phyloP scores from a whole-genome alignment of 1,140 invertebrate species.

The Drosophila lacteicornis region DNA sequence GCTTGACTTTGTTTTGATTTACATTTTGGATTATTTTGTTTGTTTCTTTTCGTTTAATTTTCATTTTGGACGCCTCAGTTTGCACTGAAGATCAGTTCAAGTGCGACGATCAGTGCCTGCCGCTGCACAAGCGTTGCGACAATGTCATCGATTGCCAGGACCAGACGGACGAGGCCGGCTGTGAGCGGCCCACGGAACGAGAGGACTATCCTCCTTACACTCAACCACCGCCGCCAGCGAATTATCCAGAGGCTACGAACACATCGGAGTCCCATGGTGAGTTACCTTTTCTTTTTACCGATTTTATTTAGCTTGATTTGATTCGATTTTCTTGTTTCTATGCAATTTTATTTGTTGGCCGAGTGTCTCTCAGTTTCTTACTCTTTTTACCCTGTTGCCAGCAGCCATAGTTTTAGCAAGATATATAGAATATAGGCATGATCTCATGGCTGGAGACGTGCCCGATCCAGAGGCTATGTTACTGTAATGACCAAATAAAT shows the following conservation, averaged over 20 bases:
- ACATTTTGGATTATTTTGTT: conserved; percentile 15
- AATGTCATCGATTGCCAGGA: conserved; percentile 84
- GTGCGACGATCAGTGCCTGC: conserved; percentile 86
- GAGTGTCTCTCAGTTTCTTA: not conserved
- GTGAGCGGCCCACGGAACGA: conserved; percentile 55
- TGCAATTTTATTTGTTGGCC: not conserved
- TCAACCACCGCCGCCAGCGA: no score
- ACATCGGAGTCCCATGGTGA: not conserved
- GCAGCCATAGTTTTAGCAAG: not conserved
- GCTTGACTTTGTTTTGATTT: conserved; percentile 26
- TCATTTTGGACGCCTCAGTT: conserved; percentile 55
- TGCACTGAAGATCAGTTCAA: conserved; percentile 88
- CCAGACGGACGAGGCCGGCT: conserved; percentile 87
- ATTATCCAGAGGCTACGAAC: no score
- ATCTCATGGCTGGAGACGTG: conserved; percentile 32
- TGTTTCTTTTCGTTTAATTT: conserved; percentile 19
- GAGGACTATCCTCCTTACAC: no score
- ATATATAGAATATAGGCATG: not conserved
- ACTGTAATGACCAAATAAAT: conserved; percentile 40
- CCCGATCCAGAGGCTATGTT: conserved; percentile 9
- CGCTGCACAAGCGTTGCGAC: conserved; percentile 85
- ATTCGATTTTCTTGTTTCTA: not conserved
- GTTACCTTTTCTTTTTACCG: conserved; percentile 3
- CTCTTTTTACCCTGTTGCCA: not conserved
- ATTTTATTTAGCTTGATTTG: conserved; percentile 12